Percentiles rank a stretch among this genome's conserved stretches.
phyloP scores from a whole-genome alignment of 1,140 invertebrate species.

The Platyscapa corneri region DNA sequence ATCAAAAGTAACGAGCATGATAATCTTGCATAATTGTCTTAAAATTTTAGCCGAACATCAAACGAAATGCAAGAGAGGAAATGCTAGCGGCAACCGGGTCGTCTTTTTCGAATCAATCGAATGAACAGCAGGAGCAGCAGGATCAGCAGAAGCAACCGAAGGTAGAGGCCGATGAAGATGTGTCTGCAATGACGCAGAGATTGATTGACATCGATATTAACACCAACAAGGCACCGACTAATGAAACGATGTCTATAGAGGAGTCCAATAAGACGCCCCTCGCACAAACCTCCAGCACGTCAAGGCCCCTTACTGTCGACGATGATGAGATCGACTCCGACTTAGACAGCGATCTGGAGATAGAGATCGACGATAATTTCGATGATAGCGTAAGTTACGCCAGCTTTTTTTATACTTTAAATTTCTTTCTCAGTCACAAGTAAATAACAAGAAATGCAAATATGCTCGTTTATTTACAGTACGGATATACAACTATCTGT shows the following conservation, averaged over 20 bases:
- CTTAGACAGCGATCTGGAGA: conserved; percentile 78
- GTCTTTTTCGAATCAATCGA: neutral
- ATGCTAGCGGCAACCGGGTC: conserved; percentile 77
- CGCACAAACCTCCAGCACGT: conserved; percentile 56
- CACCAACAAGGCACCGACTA: conserved; percentile 53
- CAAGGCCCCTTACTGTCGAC: conserved; percentile 66
- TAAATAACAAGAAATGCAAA: too few species aligned
- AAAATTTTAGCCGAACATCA: conserved; percentile 79
- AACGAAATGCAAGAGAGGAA: conserved; percentile 84
- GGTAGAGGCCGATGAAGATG: conserved; percentile 17
- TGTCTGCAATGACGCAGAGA: conserved; percentile 53
- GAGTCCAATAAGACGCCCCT: conserved; percentile 6
- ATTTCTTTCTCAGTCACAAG: neutral
- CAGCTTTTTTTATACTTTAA: neutral
- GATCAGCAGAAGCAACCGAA: neutral
- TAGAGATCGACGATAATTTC: conserved; percentile 81
- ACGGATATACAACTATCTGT: too few species aligned
- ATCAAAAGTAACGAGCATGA: too few species aligned
- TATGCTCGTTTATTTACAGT: too few species aligned
- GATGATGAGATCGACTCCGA: conserved; percentile 75
- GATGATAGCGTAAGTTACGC: conserved; percentile 76
- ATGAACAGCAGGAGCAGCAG: neutral
- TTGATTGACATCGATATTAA: conserved; percentile 61
- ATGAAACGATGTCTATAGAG: conserved; percentile 22
- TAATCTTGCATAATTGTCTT: neutral